Evolutionary conservation across 2,797 vertebrate species (phyloP).

Genomic region (Dendrocincla tyrannina): DNA sequence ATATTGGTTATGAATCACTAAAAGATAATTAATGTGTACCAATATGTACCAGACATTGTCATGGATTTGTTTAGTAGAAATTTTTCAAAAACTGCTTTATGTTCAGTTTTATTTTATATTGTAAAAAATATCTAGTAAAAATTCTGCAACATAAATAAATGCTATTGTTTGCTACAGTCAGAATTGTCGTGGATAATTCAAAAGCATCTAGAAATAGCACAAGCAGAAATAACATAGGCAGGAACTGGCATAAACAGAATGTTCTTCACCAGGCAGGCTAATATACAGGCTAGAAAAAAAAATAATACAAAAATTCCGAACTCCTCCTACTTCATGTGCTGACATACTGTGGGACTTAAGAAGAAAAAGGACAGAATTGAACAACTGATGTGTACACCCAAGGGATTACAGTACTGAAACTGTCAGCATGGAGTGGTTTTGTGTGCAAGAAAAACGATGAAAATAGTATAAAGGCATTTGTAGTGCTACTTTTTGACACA

Average conservation of each 20-base stretch:
- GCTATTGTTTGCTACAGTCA: background rate
- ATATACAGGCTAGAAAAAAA: background rate
- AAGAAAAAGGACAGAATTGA: background rate
- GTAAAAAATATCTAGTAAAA: background rate
- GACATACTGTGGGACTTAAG: background rate
- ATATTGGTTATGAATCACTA: background rate
- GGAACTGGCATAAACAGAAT: background rate
- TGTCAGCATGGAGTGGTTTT: background rate
- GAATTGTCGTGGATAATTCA: background rate
- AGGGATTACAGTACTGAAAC: background rate
- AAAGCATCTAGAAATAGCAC: background rate
- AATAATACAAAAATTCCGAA: background rate
- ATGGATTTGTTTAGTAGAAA: background rate
- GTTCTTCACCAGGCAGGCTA: background rate
- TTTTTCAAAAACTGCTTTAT: background rate
- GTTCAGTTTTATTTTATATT: background rate
- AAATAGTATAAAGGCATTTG: background rate
- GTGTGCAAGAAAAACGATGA: background rate
- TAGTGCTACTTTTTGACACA: background rate
- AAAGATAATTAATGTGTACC: background rate
- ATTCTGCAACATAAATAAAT: background rate
- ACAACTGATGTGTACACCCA: background rate
- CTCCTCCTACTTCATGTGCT: background rate
- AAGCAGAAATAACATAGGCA: background rate
- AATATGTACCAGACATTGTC: background rate